Evolutionary conservation across 2,797 vertebrate genomes (phyloP).

Genomic region (Microhierax caerulescens): DNA sequence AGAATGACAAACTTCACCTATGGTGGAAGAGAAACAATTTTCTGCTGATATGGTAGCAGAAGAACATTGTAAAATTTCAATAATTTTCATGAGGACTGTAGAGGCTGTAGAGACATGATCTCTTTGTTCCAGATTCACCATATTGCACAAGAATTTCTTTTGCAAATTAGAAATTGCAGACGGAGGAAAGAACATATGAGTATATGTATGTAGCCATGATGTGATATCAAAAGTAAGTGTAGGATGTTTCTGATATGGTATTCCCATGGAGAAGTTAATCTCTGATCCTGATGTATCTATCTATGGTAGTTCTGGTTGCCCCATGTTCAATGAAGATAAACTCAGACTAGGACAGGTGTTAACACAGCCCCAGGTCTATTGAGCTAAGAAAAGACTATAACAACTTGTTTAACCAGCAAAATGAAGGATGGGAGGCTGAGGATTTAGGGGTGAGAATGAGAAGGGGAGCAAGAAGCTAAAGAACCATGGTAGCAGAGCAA

Average conservation of each 20-base stretch:
- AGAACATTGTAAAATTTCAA: neutral
- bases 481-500: neutral
- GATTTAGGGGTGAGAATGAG: neutral
- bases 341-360: neutral
- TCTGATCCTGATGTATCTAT: neutral
- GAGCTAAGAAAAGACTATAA: neutral
- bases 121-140: neutral
- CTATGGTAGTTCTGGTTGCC: neutral
- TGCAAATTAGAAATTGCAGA: neutral
- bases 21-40: neutral
- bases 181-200: neutral
- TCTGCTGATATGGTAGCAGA: neutral
- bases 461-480: neutral
- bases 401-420: neutral
- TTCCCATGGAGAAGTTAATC: neutral
- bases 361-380: neutral
- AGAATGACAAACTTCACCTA: neutral
- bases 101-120: neutral
- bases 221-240: neutral
- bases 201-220: neutral
- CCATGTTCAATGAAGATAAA: neutral
- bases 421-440: neutral
- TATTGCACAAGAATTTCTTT: neutral
- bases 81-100: neutral
- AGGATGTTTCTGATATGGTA: neutral